phyloP scores from a whole-genome alignment of 1,140 invertebrate genomes.

The Brachystomella parvula region DNA sequence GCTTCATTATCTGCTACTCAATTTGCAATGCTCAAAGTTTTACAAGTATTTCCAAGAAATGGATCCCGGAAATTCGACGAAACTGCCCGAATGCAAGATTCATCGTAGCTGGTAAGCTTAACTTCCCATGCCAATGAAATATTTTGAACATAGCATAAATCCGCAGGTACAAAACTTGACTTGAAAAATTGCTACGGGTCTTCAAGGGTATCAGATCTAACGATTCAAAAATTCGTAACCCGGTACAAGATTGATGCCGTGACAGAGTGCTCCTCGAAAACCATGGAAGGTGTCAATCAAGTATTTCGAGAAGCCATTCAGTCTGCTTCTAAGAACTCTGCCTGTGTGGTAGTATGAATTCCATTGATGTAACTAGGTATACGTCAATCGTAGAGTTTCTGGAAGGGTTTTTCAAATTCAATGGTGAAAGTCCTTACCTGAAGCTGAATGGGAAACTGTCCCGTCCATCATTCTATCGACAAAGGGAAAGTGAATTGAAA shows the following conservation, averaged over 20 bases:
- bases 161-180: slow-evolving; percentile 6
- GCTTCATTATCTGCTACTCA: slow-evolving; percentile 25
- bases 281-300: slow-evolving; percentile 4
- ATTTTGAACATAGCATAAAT: not conserved
- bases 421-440: no score
- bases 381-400: no score
- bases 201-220: not conserved
- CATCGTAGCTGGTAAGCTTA: slow-evolving; percentile 16
- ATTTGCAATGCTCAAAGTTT: slow-evolving; percentile 15
- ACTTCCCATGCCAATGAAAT: not conserved
- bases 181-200: slow-evolving; percentile 11
- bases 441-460: no score
- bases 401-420: no score
- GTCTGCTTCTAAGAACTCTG: not conserved
- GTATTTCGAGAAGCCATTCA: not conserved
- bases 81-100: slow-evolving; percentile 14
- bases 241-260: not conserved
- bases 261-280: not conserved
- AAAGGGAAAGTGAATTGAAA: slow-evolving; percentile 9
- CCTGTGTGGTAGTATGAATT: no score
- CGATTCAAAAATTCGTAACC: not conserved
- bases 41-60: slow-evolving; percentile 17
- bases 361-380: no score
- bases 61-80: slow-evolving; percentile 19
- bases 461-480: no score